Conservation (phyloP, 2,113 vertebrate genomes). For the Notothenia rossii region DNA sequence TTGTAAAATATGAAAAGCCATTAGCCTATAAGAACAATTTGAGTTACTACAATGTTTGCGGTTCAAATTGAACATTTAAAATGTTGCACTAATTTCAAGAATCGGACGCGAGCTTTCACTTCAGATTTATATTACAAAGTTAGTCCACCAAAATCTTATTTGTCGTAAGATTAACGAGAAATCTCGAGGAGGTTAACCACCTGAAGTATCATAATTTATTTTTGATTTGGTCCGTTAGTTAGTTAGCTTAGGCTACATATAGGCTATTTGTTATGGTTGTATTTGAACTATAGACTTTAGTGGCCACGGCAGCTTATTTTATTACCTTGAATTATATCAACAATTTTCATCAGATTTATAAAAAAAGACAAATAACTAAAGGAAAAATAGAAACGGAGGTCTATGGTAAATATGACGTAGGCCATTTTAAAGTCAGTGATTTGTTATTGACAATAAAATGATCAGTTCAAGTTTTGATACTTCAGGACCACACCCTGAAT, state of each 20-base stretch:
- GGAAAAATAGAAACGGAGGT: not conserved
- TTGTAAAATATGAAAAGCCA: not conserved
- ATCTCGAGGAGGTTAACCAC: not conserved
- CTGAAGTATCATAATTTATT: not conserved
- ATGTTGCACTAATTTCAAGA: not conserved
- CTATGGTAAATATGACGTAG: not conserved
- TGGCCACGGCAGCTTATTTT: no score
- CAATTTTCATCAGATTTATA: no score
- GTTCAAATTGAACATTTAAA: not conserved
- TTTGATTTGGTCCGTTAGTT: not conserved
- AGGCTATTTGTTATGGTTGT: not conserved
- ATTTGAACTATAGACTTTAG: not conserved
- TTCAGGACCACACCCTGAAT: constrained; percentile 8
- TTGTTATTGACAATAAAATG: not conserved
- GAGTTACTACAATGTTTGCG: not conserved
- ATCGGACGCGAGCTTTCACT: constrained; percentile 49
- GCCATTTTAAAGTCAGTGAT: not conserved
- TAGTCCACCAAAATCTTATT: constrained; percentile 48
- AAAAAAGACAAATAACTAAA: not conserved
- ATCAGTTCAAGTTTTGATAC: not conserved
- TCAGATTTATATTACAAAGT: constrained; percentile 1
- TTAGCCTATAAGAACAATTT: not conserved
- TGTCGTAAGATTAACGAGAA: constrained; percentile 74
- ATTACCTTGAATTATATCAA: no score
- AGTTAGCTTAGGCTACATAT: not conserved